Evolutionary conservation across 2,797 vertebrate genomes (phyloP).

Genomic region (Myotis planiceps): DNA sequence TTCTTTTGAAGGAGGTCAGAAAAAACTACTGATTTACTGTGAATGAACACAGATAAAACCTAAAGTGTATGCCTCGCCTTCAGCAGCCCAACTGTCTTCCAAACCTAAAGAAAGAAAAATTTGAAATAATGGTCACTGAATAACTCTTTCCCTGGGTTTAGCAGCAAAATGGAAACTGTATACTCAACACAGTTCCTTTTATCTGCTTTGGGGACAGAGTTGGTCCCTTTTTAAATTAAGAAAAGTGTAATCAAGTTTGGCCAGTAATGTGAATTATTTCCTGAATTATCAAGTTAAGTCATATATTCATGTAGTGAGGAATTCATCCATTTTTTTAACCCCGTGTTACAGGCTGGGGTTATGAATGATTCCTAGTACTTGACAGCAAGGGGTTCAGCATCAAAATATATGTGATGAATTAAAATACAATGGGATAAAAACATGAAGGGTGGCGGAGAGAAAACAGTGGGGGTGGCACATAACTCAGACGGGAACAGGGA

Average conservation of each 20-base stretch:
- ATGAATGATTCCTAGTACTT: neutral
- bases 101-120: neutral
- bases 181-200: neutral
- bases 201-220: neutral
- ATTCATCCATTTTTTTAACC: neutral
- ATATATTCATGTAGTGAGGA: neutral
- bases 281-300: neutral
- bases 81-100: neutral
- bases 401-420: neutral
- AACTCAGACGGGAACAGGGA: neutral
- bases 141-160: neutral
- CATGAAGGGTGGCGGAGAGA: neutral
- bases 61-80: neutral
- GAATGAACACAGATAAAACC: neutral
- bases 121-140: neutral
- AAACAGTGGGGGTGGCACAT: fast-evolving
- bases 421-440: neutral
- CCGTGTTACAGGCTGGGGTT: neutral
- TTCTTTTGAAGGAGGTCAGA: constrained; percentile 1
- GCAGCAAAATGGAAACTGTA: neutral
- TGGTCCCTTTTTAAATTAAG: neutral
- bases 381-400: neutral
- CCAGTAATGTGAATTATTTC: neutral
- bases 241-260: neutral
- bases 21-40: neutral